phyloP scores from a whole-genome alignment of 2,888 invertebrate species.

The Eupithecia inturbata region DNA sequence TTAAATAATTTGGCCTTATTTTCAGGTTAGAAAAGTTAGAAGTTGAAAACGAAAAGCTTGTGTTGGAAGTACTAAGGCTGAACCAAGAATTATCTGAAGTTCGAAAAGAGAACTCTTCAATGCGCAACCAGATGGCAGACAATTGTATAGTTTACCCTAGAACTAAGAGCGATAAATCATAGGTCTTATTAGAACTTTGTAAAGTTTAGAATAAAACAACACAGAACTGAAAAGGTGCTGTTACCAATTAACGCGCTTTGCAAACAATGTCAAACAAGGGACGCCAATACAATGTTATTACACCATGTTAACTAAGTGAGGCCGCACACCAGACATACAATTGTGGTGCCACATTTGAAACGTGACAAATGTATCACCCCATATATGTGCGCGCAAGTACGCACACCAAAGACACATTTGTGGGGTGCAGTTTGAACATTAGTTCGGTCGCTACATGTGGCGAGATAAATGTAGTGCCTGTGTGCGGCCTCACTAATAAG shows the following conservation, averaged over 20 bases:
- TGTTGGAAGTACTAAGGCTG: constrained; percentile 87
- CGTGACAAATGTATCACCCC: too few relatives aligned
- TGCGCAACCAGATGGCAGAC: constrained; percentile 86
- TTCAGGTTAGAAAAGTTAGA: constrained; percentile 75
- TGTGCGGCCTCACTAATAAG: too few relatives aligned
- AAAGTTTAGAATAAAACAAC: constrained; percentile 48
- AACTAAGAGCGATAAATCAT: constrained; percentile 72
- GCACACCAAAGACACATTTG: too few relatives aligned
- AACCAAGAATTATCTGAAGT: constrained; percentile 89
- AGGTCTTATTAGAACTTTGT: constrained; percentile 55
- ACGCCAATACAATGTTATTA: constrained; percentile 16
- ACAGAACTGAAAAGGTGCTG: constrained; percentile 39
- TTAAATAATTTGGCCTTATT: background rate
- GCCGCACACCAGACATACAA: too few relatives aligned
- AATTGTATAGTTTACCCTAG: constrained; percentile 83
- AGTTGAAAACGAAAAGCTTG: constrained; percentile 88
- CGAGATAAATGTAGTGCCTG: too few relatives aligned
- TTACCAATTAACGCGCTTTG: constrained; percentile 36
- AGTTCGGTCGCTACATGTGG: too few relatives aligned
- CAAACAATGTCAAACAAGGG: constrained; percentile 8
- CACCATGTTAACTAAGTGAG: background rate
- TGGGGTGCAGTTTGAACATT: too few relatives aligned
- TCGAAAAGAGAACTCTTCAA: constrained; percentile 89
- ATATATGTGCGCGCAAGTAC: too few relatives aligned
- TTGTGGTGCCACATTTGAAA: too few relatives aligned